phyloP scores from a whole-genome alignment of 2,888 invertebrate species.

The Scaeva pyrastri region DNA sequence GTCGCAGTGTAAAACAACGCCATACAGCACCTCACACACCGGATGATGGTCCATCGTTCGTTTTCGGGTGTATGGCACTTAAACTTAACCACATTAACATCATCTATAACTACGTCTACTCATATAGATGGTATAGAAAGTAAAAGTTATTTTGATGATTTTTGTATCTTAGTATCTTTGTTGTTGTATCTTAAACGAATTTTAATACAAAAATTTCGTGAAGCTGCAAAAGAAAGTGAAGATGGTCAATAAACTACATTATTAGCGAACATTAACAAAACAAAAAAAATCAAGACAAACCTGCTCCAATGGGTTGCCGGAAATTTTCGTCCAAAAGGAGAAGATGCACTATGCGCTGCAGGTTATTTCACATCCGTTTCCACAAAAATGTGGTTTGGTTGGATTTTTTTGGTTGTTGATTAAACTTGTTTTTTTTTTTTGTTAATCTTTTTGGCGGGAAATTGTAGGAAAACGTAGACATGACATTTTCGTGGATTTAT shows the following conservation, averaged over 20 bases:
- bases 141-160: slow-evolving; percentile 64
- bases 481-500: background rate
- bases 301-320: slow-evolving; percentile 59
- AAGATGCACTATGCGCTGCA: slow-evolving; percentile 20
- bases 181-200: slow-evolving; percentile 47
- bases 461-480: slow-evolving; percentile 14
- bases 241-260: slow-evolving; percentile 69
- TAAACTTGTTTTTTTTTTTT: slow-evolving; percentile 2
- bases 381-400: slow-evolving; percentile 29
- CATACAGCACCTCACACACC: slow-evolving; percentile 10
- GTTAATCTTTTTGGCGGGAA: slow-evolving; percentile 1
- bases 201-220: slow-evolving; percentile 47
- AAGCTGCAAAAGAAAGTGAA: slow-evolving; percentile 65
- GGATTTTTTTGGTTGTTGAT: background rate
- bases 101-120: background rate
- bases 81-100: slow-evolving; percentile 15
- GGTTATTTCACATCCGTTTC: slow-evolving; percentile 53
- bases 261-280: slow-evolving; percentile 35
- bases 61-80: slow-evolving; percentile 36
- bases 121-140: slow-evolving; percentile 56
- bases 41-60: slow-evolving; percentile 32
- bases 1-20: slow-evolving; percentile 1
- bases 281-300: slow-evolving; percentile 53
- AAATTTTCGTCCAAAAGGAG: background rate
- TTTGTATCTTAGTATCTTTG: background rate